These are phyloP conservation scores for Byasa hedistus DNA, from an alignment of 2,888 invertebrate genomes.

Conservation along the genomic window DNA sequence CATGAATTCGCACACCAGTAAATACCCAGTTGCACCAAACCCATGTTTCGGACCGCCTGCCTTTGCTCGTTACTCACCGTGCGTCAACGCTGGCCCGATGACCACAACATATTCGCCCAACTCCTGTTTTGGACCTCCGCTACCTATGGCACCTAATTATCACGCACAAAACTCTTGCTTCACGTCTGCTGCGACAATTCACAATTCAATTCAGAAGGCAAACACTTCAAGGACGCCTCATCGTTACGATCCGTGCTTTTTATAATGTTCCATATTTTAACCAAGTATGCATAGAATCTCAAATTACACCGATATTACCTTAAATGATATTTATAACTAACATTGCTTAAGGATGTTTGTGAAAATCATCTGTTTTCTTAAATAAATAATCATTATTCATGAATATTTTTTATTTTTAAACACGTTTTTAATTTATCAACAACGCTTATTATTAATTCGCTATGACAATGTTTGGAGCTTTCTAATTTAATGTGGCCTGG, in stretches of 20 bases:
- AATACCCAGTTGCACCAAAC: neutral
- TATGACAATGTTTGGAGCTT: too few relatives aligned
- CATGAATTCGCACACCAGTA: neutral
- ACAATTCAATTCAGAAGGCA: conserved; percentile 7
- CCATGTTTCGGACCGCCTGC: conserved; percentile 1
- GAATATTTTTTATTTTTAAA: too few relatives aligned
- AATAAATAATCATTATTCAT: too few relatives aligned
- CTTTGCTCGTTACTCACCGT: conserved; percentile 6
- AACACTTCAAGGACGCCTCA: conserved; percentile 1
- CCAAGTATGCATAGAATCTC: conserved; percentile 2
- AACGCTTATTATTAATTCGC: too few relatives aligned
- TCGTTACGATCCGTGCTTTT: conserved; percentile 24
- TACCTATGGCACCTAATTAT: neutral
- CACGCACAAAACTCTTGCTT: conserved; percentile 10
- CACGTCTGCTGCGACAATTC: conserved; percentile 9
- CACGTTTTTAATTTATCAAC: too few relatives aligned
- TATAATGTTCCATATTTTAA: neutral
- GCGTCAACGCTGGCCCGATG: neutral
- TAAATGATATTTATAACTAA: neutral
- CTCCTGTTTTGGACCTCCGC: conserved; percentile 4
- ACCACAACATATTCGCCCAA: neutral
- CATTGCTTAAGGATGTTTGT: too few relatives aligned
- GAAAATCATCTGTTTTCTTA: too few relatives aligned
- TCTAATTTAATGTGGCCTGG: too few relatives aligned
- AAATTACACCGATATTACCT: conserved; percentile 9